Evolutionary conservation across 2,113 vertebrate genomes (phyloP).

Genomic region (Vanacampus margaritifer): DNA sequence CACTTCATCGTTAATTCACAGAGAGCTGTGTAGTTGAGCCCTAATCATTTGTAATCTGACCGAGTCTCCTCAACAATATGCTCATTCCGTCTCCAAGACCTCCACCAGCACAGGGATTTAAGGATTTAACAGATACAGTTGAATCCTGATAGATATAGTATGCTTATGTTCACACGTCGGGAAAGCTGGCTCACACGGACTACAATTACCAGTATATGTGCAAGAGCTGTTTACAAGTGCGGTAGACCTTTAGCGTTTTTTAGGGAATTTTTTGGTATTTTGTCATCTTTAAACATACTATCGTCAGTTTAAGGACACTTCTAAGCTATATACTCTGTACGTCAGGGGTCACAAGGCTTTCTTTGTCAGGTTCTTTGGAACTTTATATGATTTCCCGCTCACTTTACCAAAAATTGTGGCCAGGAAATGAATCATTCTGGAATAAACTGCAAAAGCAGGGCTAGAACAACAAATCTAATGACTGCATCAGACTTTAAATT

Average conservation of each 20-base stretch:
- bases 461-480: background rate
- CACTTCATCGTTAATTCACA: slow-evolving; percentile 37
- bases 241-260: background rate
- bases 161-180: slow-evolving; percentile 11
- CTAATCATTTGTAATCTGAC: slow-evolving; percentile 53
- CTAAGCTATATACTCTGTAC: too few relatives aligned
- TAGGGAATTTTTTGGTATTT: too few relatives aligned
- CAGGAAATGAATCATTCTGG: background rate
- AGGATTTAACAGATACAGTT: slow-evolving; percentile 30
- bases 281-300: too few relatives aligned
- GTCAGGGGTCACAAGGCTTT: background rate
- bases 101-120: slow-evolving; percentile 30
- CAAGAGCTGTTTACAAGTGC: background rate
- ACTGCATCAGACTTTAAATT: slow-evolving; percentile 4
- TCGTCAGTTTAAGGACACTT: too few relatives aligned
- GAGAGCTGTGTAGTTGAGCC: slow-evolving; percentile 31
- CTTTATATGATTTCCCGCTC: background rate
- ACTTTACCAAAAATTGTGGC: background rate
- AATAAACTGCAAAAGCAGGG: background rate
- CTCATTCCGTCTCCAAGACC: slow-evolving; percentile 29
- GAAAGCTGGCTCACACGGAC: slow-evolving; percentile 4
- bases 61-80: slow-evolving; percentile 32
- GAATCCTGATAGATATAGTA: slow-evolving; percentile 31
- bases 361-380: background rate
- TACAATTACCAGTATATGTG: slow-evolving; percentile 9